Conservation (phyloP, 1,140 invertebrate species). For the Drusus annulatus region DNA sequence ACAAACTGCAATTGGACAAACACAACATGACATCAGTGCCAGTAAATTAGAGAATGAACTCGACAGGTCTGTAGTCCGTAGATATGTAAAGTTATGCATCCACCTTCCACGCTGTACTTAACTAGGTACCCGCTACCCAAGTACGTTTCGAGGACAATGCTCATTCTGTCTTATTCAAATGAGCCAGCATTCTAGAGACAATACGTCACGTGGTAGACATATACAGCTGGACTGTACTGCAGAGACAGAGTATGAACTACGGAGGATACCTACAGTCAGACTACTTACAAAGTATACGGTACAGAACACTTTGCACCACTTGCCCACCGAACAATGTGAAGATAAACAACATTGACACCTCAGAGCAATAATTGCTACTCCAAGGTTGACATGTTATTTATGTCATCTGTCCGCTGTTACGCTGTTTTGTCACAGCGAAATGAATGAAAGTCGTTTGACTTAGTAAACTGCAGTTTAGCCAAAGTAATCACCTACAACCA, state of each 20-base stretch:
- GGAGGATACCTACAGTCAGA: too few species aligned
- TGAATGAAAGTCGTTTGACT: not conserved
- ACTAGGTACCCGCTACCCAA: too few species aligned
- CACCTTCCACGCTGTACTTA: too few species aligned
- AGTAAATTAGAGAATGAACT: too few species aligned
- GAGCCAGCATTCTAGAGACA: constrained; percentile 26
- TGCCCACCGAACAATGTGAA: constrained; percentile 12
- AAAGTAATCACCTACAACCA: too few species aligned
- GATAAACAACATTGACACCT: not conserved
- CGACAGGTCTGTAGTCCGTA: too few species aligned
- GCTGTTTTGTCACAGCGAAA: constrained; percentile 1
- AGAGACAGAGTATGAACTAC: too few species aligned
- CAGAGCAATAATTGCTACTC: too few species aligned
- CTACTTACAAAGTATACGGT: too few species aligned
- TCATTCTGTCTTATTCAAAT: constrained; percentile 14
- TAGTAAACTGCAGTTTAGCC: not conserved
- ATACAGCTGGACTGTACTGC: not conserved
- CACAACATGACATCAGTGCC: too few species aligned
- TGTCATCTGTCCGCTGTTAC: not conserved
- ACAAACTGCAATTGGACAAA: too few species aligned
- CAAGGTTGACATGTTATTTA: constrained; percentile 10
- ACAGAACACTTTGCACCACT: not conserved
- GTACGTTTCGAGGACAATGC: constrained; percentile 4
- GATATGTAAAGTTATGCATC: too few species aligned
- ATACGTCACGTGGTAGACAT: constrained; percentile 22